These are phyloP conservation scores for Lerista edwardsae DNA, from an alignment of 2,797 vertebrate species.

Conservation along the genomic window DNA sequence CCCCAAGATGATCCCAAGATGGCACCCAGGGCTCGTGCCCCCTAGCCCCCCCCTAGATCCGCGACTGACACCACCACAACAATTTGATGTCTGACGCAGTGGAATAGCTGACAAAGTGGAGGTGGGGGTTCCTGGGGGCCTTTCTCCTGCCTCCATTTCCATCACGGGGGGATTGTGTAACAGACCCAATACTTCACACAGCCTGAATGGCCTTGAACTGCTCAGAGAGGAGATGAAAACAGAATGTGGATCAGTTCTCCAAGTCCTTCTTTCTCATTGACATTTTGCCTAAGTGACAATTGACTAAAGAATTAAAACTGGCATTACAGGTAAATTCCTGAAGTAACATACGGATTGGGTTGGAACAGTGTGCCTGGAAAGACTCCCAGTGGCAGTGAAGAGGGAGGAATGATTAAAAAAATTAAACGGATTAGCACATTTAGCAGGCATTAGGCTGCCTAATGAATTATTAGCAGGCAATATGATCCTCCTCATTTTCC, in stretches of 20 bases:
- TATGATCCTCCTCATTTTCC: constrained; percentile 41
- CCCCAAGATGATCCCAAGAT: too few species aligned
- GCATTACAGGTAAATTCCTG: constrained; percentile 13
- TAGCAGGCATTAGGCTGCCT: constrained; percentile 61
- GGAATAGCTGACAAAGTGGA: not conserved
- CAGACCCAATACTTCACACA: constrained; percentile 38
- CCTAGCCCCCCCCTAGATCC: too few species aligned
- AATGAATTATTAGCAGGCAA: constrained; percentile 66
- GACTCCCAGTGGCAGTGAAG: constrained; percentile 18
- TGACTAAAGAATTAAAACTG: constrained; percentile 8
- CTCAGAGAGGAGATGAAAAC: constrained; percentile 49
- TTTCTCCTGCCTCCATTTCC: not conserved
- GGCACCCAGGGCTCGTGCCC: too few species aligned
- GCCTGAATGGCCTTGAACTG: constrained; percentile 26
- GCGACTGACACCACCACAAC: too few species aligned
- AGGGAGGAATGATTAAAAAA: constrained; percentile 50
- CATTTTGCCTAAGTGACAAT: constrained; percentile 28
- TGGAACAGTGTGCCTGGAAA: constrained; percentile 10
- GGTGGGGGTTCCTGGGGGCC: too few species aligned
- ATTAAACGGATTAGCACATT: constrained; percentile 55
- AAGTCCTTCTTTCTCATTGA: constrained; percentile 29
- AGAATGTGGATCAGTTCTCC: constrained; percentile 41
- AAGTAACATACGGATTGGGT: constrained; percentile 46
- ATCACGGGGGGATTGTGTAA: constrained; percentile 24
- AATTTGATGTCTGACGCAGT: too few species aligned